Base-by-base conservation (phyloP, 1,140 invertebrate genomes). In the Drosophila setifemur region DNA sequence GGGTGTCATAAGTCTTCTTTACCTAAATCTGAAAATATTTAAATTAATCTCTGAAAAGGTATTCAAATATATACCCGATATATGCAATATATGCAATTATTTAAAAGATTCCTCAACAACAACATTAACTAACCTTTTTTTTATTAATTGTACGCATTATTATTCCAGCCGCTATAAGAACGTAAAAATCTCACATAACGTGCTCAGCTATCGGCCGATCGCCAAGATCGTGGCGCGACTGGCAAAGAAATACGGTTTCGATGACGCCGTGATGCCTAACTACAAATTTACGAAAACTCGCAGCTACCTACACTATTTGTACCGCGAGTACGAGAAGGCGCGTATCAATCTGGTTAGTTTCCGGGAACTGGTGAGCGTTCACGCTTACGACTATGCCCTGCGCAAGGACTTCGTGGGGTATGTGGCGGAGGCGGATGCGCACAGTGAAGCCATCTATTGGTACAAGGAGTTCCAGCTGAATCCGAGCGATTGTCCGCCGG, bases 281-380 rank as follows among this genome's bases (percentile, higher is more conserved):
- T 90, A 93, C 23, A 93, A 92, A 57, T 92, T 91, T 57, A 92
- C 92, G 67, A 92, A 93, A 61, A 92, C 92, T 16, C 91, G 92
- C 89, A 92, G 93, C 43, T 92, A 93, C 48, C 63, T 95, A n/a
- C 91, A 93, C 8, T 95, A 94, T 85, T 86, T 95, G 9, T 90
- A 92, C 58, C 93, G 93, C 52, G 91, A 93, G 54, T 95, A 93
- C 70, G 89, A 91, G 26, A 93, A 94, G 54, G 90, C 91, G 26
- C 91, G 88, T 66, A 91, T 94, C 48, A 92, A 93, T 92, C 90
- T 90, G 44, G 74, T 68, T 11, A 93, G 93, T 70, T 95, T 93
- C 91, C 92, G 92, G 63, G 94, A 95, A 89, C 92, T 95, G 91
- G 91, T 92, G 0, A 91, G 91, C 60, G 93, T 95, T 55, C 91